Percentiles rank a stretch among this genome's conserved stretches.
Conservation (phyloP, 2,113 vertebrate genomes). For the Tringa solitaria region DNA sequence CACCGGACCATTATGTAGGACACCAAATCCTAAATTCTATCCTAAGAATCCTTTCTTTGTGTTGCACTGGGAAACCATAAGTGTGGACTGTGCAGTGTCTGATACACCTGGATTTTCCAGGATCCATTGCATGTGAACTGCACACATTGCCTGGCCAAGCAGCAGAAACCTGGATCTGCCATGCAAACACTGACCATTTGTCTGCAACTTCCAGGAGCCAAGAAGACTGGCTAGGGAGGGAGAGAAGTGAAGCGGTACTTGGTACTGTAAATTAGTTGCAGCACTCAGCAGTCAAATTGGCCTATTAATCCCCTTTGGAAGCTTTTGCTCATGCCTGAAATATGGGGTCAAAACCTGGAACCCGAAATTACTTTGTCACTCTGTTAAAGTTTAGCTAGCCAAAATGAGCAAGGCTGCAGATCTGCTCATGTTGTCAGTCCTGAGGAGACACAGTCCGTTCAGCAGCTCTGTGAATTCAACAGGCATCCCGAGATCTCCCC, state of each 20-base stretch:
- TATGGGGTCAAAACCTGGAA: background rate
- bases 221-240: background rate
- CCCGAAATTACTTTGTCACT: background rate
- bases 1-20: background rate
- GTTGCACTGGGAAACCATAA: background rate
- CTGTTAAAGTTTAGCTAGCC: background rate
- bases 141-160: background rate
- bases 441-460: background rate
- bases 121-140: background rate
- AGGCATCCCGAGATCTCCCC: background rate
- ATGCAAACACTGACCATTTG: background rate
- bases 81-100: background rate
- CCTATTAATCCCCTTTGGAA: background rate
- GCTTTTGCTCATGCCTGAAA: background rate
- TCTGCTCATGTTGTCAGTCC: background rate
- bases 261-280: background rate
- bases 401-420: background rate
- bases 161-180: background rate
- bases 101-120: background rate
- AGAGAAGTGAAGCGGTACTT: background rate
- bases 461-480: background rate
- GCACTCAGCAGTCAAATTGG: background rate
- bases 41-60: background rate
- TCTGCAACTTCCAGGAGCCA: background rate
- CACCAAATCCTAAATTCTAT: background rate